These are phyloP conservation scores for Myrmecobius fasciatus DNA, from an alignment of 2,113 vertebrate genomes.

Conservation along the genomic window DNA sequence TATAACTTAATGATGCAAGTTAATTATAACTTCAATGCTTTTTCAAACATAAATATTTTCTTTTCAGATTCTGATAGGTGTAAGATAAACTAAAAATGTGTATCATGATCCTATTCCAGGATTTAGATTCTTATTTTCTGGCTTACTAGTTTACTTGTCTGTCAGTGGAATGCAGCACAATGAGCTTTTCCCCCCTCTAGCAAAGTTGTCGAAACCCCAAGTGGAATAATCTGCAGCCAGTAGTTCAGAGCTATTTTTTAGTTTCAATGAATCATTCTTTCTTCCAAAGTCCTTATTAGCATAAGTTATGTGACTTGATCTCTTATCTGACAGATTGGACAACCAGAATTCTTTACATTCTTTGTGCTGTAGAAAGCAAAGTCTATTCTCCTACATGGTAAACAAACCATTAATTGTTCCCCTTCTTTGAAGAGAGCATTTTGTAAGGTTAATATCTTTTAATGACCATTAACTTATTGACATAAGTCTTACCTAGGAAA, in stretches of 20 bases:
- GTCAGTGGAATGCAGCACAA: conserved; percentile 33
- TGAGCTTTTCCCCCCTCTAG: conserved; percentile 44
- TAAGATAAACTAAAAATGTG: conserved; percentile 52
- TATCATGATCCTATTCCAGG: conserved; percentile 28
- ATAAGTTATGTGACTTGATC: conserved; percentile 73
- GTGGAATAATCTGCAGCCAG: conserved; percentile 57
- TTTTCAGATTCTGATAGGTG: conserved; percentile 56
- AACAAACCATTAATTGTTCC: conserved; percentile 77
- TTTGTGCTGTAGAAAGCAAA: conserved; percentile 72
- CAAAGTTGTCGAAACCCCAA: conserved; percentile 47
- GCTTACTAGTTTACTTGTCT: conserved; percentile 15
- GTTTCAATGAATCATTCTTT: conserved; percentile 77
- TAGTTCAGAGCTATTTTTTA: conserved; percentile 63
- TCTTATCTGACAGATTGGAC: conserved; percentile 71
- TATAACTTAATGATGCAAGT: neutral
- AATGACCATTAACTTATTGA: neutral
- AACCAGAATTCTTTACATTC: neutral
- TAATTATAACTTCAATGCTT: conserved; percentile 28
- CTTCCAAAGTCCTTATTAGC: conserved; percentile 74
- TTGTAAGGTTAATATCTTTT: conserved; percentile 25
- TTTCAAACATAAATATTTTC: conserved; percentile 39
- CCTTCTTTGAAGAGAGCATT: conserved; percentile 67
- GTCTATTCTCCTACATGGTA: conserved; percentile 62
- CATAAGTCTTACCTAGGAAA: conserved; percentile 46
- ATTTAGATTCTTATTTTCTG: conserved; percentile 35